Percentiles rank a stretch among this genome's conserved stretches.
These are phyloP conservation scores for Antechinus flavipes DNA, from an alignment of 2,113 vertebrate species.

Conservation along the genomic window DNA sequence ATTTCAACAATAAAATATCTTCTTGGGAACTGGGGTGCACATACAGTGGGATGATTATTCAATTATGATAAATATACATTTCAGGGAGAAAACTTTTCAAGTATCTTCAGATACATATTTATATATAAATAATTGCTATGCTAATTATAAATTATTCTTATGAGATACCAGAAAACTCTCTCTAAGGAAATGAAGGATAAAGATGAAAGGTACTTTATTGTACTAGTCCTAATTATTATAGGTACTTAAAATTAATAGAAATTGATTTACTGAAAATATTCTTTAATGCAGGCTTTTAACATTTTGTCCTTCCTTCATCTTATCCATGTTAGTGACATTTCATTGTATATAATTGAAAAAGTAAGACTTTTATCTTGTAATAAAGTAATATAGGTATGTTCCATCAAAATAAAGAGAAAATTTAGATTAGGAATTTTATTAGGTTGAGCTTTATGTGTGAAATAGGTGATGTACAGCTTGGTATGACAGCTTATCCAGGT, in stretches of 20 bases:
- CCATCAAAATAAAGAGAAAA: conserved; percentile 29
- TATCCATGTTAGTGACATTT: background rate
- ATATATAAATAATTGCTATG: background rate
- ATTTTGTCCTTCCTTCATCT: background rate
- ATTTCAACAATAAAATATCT: background rate
- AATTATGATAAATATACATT: background rate
- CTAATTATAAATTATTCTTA: background rate
- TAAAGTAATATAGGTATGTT: conserved; percentile 1
- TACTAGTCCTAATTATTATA: background rate
- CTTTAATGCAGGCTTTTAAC: background rate
- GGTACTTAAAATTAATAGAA: background rate
- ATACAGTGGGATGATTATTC: background rate
- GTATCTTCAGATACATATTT: background rate
- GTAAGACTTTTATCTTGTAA: conserved; percentile 6
- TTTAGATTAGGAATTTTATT: background rate
- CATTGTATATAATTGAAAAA: background rate
- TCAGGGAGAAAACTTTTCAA: background rate
- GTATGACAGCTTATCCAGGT: background rate
- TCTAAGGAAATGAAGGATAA: too few species aligned
- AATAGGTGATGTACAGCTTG: background rate
- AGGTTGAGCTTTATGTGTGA: background rate
- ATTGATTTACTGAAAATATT: background rate
- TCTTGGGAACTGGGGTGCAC: background rate
- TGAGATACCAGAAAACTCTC: background rate
- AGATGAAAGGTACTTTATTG: background rate